A percentile compares a stretch with the other conserved stretches of the same genome.
Conservation (phyloP, 1,140 invertebrate species). For the Musca domestica region DNA sequence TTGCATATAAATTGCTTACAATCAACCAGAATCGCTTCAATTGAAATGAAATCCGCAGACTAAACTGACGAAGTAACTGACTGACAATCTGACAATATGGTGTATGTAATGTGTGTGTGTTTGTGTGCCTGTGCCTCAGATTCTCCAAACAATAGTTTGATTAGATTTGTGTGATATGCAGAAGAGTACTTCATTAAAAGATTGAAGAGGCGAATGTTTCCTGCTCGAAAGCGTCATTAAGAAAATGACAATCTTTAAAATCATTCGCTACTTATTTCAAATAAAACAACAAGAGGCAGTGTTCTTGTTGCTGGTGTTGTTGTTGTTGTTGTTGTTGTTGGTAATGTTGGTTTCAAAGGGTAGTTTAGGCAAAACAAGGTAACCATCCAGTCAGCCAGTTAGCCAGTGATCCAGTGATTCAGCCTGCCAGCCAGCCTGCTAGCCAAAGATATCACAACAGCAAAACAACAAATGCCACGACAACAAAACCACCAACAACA, state of each 20-base stretch:
- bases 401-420: not conserved
- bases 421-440: not conserved
- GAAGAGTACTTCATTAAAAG: slow-evolving; percentile 22
- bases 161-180: slow-evolving; percentile 16
- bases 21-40: no score
- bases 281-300: no score
- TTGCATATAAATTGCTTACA: no score
- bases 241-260: slow-evolving; percentile 21
- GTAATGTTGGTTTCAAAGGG: not conserved
- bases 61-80: no score
- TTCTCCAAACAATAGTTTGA: slow-evolving; percentile 10
- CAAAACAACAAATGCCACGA: slow-evolving; percentile 10
- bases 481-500: no score
- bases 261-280: slow-evolving; percentile 16
- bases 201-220: slow-evolving; percentile 20
- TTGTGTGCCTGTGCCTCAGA: not conserved
- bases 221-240: slow-evolving; percentile 18
- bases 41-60: no score
- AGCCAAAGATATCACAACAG: slow-evolving; percentile 17
- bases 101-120: not conserved
- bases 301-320: no score
- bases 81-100: no score
- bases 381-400: not conserved
- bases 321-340: no score
- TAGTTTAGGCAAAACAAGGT: slow-evolving; percentile 5